Evolutionary conservation across 2,888 invertebrate species (phyloP).

Genomic region (Lepidocyrtoides sp.): DNA sequence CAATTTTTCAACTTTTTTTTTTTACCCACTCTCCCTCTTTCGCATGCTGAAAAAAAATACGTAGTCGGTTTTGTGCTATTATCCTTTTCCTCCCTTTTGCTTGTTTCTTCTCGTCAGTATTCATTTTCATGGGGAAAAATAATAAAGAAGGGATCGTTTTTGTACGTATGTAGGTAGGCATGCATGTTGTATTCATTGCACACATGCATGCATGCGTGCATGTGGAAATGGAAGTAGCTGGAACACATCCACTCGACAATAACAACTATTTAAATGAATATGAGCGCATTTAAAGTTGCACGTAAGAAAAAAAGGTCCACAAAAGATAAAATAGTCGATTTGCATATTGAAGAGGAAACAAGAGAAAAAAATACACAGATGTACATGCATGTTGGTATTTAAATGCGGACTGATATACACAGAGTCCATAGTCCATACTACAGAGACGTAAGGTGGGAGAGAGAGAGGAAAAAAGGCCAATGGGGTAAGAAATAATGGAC

Average conservation of each 20-base stretch:
- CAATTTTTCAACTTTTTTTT: conserved; percentile 5
- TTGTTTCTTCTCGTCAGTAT: too few relatives aligned
- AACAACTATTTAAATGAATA: conserved; percentile 39
- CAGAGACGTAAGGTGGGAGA: background rate
- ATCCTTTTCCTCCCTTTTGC: too few relatives aligned
- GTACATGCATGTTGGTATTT: too few relatives aligned
- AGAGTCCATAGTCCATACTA: too few relatives aligned
- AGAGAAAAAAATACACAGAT: too few relatives aligned
- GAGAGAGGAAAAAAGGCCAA: background rate
- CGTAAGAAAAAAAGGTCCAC: background rate
- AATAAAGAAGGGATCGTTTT: background rate
- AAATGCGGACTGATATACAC: too few relatives aligned
- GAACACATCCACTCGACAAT: too few relatives aligned
- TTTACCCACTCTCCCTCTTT: too few relatives aligned
- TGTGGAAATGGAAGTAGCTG: background rate
- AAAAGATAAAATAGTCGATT: background rate
- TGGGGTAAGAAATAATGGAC: background rate
- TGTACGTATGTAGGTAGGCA: too few relatives aligned
- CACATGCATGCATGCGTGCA: too few relatives aligned
- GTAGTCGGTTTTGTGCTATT: background rate
- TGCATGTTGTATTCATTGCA: too few relatives aligned
- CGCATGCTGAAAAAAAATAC: background rate
- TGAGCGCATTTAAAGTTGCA: conserved; percentile 12
- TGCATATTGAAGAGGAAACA: background rate
- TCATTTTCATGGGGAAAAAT: background rate